Percentiles rank a stretch among this genome's conserved stretches.
These are phyloP conservation scores for Sterna hirundo DNA, from an alignment of 2,113 vertebrate species.

Conservation along the genomic window DNA sequence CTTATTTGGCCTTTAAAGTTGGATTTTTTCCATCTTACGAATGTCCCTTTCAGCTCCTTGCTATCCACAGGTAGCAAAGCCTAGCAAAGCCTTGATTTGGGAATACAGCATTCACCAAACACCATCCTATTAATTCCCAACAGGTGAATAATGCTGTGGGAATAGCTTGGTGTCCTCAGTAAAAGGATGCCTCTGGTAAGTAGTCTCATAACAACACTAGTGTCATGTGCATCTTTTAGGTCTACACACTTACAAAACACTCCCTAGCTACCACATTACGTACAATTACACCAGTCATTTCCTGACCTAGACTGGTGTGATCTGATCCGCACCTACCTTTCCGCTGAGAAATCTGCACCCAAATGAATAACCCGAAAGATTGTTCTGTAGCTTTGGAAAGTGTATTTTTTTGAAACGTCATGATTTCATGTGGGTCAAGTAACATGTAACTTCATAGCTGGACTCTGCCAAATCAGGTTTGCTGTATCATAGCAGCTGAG, in stretches of 20 bases:
- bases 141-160: not conserved
- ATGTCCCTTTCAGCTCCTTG: not conserved
- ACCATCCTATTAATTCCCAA: not conserved
- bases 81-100: not conserved
- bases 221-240: not conserved
- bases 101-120: not conserved
- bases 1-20: not conserved
- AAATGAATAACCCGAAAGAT: not conserved
- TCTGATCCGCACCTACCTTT: not conserved
- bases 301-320: not conserved
- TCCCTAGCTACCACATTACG: not conserved
- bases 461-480: not conserved
- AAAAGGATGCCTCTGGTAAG: not conserved
- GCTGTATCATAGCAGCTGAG: not conserved
- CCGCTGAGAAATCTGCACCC: not conserved
- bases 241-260: not conserved
- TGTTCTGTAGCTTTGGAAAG: not conserved
- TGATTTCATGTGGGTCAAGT: not conserved
- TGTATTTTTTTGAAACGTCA: not conserved
- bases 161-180: not conserved
- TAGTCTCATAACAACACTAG: rapidly evolving
- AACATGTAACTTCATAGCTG: not conserved
- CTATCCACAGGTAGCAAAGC: not conserved
- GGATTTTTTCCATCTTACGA: not conserved
- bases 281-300: not conserved